Evolutionary conservation across 2,113 vertebrate species (phyloP), one percentile per base, ranked within the genome.

Genomic region (Eubucco bourcierii): DNA sequence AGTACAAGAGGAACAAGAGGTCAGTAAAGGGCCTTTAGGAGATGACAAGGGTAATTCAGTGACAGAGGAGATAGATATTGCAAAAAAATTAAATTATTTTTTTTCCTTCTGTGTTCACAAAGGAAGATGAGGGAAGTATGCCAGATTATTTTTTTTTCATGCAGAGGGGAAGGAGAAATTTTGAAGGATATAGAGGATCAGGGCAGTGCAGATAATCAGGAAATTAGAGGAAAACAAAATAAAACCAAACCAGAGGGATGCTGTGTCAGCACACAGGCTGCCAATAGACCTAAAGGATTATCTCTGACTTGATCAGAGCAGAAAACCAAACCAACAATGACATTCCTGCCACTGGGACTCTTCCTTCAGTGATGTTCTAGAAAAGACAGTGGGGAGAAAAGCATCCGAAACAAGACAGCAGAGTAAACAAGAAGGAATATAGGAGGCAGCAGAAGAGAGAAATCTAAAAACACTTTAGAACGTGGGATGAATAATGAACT

Each of bases 181-280:
- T 56, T 85, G 90, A 90, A 94, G 93, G 90, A 88, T 95, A 66
- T 8, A 92, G 77, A 90, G 60, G 82, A 95, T 84, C 84, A 94
- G 77, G 58, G 53, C 65, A 92, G 39, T 74, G 68, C 61, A 95
- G 81, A 89, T 93, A 90, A 95, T 94, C 88, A 90, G 87, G 94
- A 94, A 96, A 96, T 96, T 92, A 93, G 90, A 95, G 75, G 70
- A 92, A 94, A 96, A 82, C 75, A 94, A 94, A 93, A 91, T 90
- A 95, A 93, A 92, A 94, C 61, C 67, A 92, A 95, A 90, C 34
- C 64, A 74, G 59, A 77, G 67, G 46, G 80, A 31, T 93, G 91
- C 75, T 89, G 44, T 4, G 8, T 95, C 94, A 95, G 94, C 88
- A 93, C 13, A 7, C 3, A 2, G 60, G 63, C 78, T 94, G 90